Percentiles rank a stretch among this genome's conserved stretches.
phyloP scores from a whole-genome alignment of 2,113 vertebrate species.

The Corydoras maculifer region DNA sequence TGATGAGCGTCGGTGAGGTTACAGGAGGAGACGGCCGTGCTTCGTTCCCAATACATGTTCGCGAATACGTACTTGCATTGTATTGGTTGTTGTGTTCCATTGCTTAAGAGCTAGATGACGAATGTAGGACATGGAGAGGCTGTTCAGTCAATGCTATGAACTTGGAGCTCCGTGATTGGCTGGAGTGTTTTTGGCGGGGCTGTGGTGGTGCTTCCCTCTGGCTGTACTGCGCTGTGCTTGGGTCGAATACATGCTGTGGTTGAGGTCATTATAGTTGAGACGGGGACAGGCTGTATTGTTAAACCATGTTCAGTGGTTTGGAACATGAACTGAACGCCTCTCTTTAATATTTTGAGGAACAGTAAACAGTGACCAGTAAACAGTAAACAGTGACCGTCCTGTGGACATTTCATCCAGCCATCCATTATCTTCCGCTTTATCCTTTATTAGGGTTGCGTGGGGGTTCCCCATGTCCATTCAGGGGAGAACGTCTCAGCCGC shows the following conservation, averaged over 20 bases:
- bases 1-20: not conserved
- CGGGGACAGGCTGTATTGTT: not conserved
- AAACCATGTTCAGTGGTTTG: no score
- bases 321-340: no score
- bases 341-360: no score
- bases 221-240: conserved; percentile 7
- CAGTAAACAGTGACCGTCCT: no score
- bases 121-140: not conserved
- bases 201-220: not conserved
- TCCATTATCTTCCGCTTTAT: no score
- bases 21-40: not conserved
- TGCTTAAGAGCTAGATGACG: not conserved
- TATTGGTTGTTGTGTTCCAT: not conserved
- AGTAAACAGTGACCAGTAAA: no score
- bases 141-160: conserved; percentile 2
- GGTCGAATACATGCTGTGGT: not conserved
- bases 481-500: no score
- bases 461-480: no score
- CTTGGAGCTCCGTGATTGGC: not conserved
- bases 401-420: no score
- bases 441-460: no score
- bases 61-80: not conserved
- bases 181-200: not conserved
- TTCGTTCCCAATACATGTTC: not conserved
- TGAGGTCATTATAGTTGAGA: conserved; percentile 8